Conservation (phyloP, 2,888 invertebrate species). For the Pandemis heparana region DNA sequence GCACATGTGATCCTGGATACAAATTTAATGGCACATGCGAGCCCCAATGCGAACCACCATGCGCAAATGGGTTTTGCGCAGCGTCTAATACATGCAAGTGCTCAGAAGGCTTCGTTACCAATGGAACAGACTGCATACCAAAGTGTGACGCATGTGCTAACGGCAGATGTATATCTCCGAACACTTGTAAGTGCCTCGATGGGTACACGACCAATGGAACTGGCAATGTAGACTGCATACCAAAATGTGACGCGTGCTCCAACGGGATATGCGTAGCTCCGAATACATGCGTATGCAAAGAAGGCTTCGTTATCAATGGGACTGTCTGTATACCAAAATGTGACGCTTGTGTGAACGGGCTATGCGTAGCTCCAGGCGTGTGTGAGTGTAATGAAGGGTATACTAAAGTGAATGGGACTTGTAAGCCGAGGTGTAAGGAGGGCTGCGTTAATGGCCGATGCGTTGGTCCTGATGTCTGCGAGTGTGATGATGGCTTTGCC, state of each 20-base stretch:
- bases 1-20: slow-evolving; percentile 32
- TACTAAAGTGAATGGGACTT: slow-evolving; percentile 54
- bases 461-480: slow-evolving; percentile 49
- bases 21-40: slow-evolving; percentile 21
- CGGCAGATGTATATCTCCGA: slow-evolving; percentile 66
- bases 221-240: slow-evolving; percentile 35
- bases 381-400: slow-evolving; percentile 86
- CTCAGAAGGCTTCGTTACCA: slow-evolving; percentile 17
- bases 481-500: slow-evolving; percentile 51
- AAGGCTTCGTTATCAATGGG: slow-evolving; percentile 17
- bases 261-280: slow-evolving; percentile 48
- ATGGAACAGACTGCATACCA: slow-evolving; percentile 44
- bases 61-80: slow-evolving; percentile 40
- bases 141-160: slow-evolving; percentile 63
- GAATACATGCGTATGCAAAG: slow-evolving; percentile 54
- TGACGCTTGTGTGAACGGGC: slow-evolving; percentile 72
- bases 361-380: slow-evolving; percentile 85
- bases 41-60: slow-evolving; percentile 28
- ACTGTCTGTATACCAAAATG: slow-evolving; percentile 52
- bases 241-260: slow-evolving; percentile 51
- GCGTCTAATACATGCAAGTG: slow-evolving; percentile 56
- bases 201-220: slow-evolving; percentile 25
- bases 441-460: slow-evolving; percentile 58
- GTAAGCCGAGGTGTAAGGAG: slow-evolving; percentile 56
- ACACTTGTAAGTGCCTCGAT: slow-evolving; percentile 51